Evolutionary conservation across 1,140 invertebrate species (phyloP).

Genomic region (Pseudachorutes palmiensis): DNA sequence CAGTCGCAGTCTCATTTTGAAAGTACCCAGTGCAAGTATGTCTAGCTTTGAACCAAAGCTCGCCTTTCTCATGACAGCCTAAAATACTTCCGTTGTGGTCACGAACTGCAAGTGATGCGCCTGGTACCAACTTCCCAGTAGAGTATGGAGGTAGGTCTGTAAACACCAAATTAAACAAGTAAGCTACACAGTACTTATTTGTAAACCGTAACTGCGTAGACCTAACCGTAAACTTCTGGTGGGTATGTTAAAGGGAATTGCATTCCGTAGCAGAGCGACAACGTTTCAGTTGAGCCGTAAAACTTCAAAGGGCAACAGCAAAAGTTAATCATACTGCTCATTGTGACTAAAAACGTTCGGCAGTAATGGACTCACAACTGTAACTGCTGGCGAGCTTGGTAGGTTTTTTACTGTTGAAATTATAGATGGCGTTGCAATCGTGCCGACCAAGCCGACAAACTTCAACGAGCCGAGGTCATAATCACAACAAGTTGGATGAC

Average conservation of each 20-base stretch:
- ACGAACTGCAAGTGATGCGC: background rate
- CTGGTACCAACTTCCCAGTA: background rate
- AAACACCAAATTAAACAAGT: too few relatives aligned
- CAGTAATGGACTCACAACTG: background rate
- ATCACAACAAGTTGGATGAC: background rate
- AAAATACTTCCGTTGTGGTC: constrained; percentile 4
- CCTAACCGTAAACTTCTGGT: too few relatives aligned
- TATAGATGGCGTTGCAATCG: background rate
- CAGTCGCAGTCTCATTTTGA: background rate
- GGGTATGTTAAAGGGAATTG: too few relatives aligned
- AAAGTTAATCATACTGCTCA: background rate
- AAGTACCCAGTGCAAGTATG: background rate
- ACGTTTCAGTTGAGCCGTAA: background rate
- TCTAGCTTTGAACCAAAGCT: constrained; percentile 10
- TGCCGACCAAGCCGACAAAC: background rate
- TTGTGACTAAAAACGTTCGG: too few relatives aligned
- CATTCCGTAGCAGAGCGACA: background rate
- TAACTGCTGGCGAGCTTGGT: background rate
- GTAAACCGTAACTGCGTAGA: too few relatives aligned
- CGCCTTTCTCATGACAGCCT: constrained; percentile 4
- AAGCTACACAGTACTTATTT: too few relatives aligned
- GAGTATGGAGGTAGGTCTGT: constrained; percentile 3
- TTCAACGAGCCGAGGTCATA: background rate
- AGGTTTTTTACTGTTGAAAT: background rate
- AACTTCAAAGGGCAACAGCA: background rate